Evolutionary conservation across 1,140 invertebrate genomes (phyloP), one percentile per base, ranked within the genome.

Genomic region (Drosophila rufa): DNA sequence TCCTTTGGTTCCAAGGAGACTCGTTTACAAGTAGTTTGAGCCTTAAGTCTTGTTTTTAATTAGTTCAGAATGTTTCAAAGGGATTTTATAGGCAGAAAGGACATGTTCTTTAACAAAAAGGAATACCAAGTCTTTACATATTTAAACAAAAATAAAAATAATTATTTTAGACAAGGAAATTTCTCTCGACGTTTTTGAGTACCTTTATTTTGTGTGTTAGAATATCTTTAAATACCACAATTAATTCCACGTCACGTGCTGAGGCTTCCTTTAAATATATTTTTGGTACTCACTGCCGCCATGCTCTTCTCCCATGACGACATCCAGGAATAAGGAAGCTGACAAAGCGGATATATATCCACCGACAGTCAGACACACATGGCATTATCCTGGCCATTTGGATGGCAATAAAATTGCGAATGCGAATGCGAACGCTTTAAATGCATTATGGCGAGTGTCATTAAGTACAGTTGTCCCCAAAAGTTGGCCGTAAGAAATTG

Each of bases 371-470:
- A 33, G 43, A 48, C 33, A 57, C 33, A 33, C 19, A 51, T 60
- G 47, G 42, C 40, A 45, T 73, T 50, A 71, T 53, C 68, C 47
- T 62, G 68, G 33, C 68, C 71, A 74, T 76, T 67, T 58, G 71
- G 71, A 6, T 59, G 46, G 51, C 30, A 55, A 75, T 75, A 62
- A 74, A 75, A 75, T 62, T 62, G 57, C 48, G 71, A 67, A 46
- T 77, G 38, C 3, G 51, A 38, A 22, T 55, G 58, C 69, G 75
- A 68, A 47, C 60, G 43, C 75, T 77, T 69, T 77, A 69, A 78
- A 77, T 78, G 75, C 75, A 78, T 78, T 69, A 77, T 70, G 75
- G 74, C 74, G 56, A 68, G 74, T 77, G 47, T 77, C 62, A 59
- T 74, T 75, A 62, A 75, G 69, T 77, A 68, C 75, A 77, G 75